Percentiles rank a stretch among this genome's conserved stretches.
phyloP scores from a whole-genome alignment of 35 echinoderm and acorn worm species.

The Ptychodera flava region DNA sequence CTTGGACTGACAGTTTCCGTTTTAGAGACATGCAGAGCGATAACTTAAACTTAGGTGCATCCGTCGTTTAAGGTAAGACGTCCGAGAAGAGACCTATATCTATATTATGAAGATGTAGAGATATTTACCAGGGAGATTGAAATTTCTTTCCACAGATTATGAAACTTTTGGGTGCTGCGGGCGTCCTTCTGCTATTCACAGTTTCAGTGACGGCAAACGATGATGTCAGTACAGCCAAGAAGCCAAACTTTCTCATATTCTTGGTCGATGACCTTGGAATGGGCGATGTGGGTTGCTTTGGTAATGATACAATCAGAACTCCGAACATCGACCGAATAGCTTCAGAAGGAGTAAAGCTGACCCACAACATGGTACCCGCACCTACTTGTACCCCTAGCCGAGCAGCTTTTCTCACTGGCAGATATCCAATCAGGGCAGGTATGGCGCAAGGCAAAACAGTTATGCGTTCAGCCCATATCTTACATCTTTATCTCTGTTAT shows the following conservation, averaged over 20 bases:
- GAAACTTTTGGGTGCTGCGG: too few relatives aligned
- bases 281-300: constrained; percentile 95
- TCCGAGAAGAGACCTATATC: too few relatives aligned
- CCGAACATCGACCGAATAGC: constrained; percentile 87
- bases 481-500: too few relatives aligned
- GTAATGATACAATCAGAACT: constrained; percentile 72
- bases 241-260: constrained; percentile 77
- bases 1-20: too few relatives aligned
- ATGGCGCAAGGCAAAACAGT: too few relatives aligned
- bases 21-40: too few relatives aligned
- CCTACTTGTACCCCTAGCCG: constrained; percentile 91
- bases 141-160: too few relatives aligned
- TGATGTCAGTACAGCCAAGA: not conserved
- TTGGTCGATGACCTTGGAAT: constrained; percentile 94
- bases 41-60: too few relatives aligned
- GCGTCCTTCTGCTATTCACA: not conserved
- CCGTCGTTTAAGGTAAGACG: too few relatives aligned
- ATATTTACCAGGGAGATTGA: too few relatives aligned
- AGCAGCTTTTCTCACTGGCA: constrained; percentile 88
- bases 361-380: constrained; percentile 64
- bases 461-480: too few relatives aligned
- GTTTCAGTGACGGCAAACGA: not conserved
- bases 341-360: constrained; percentile 77
- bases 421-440: constrained; percentile 83
- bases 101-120: too few relatives aligned